Conservation (phyloP, 2,797 vertebrate genomes). For the Thamnophis elegans region DNA sequence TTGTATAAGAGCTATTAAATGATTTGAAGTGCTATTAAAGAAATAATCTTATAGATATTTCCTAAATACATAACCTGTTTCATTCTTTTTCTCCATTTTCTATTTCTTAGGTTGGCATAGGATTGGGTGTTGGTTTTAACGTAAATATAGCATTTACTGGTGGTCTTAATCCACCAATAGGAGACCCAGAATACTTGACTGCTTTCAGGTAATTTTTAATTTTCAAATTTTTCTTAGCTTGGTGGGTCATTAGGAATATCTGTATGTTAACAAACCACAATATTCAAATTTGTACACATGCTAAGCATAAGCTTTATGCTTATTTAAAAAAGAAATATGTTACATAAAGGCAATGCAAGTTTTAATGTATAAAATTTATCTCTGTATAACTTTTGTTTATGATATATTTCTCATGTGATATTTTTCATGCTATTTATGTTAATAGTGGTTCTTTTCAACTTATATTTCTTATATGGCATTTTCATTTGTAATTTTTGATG, state of each 20-base stretch:
- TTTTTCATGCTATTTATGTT: background rate
- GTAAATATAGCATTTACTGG: conserved; percentile 97
- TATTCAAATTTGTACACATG: background rate
- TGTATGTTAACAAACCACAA: background rate
- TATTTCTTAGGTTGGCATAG: conserved; percentile 83
- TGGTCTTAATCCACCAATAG: conserved; percentile 92
- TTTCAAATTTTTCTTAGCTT: background rate
- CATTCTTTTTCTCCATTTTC: background rate
- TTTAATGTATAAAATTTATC: background rate
- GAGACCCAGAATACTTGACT: conserved; percentile 89
- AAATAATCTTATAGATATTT: background rate
- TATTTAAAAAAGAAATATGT: background rate
- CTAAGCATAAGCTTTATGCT: background rate
- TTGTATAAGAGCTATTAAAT: background rate
- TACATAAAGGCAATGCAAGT: background rate
- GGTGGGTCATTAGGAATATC: background rate
- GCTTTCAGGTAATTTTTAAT: conserved; percentile 86
- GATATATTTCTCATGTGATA: background rate
- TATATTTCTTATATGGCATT: background rate
- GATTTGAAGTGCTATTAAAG: background rate
- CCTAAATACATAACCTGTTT: background rate
- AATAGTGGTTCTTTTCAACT: background rate
- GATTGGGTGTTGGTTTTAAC: conserved; percentile 88
- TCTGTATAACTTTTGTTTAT: background rate
- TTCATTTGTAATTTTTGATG: background rate